These are phyloP conservation scores for Portunus trituberculatus DNA, from an alignment of 1,140 invertebrate genomes.

Conservation along the genomic window DNA sequence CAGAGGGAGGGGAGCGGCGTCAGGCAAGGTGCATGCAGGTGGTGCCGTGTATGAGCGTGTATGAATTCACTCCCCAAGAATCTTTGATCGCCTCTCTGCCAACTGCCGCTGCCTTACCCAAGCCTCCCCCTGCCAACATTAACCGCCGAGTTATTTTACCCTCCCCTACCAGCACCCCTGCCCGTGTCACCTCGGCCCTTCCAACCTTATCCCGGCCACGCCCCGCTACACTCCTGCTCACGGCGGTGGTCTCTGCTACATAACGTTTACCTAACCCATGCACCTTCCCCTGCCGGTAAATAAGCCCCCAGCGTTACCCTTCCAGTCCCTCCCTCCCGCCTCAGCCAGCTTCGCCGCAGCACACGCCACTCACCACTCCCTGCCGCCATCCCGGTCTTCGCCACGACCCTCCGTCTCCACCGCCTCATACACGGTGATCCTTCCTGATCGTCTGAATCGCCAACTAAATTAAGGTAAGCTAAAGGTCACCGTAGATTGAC, in stretches of 20 bases:
- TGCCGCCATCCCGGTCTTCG: not conserved
- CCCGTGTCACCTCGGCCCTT: not conserved
- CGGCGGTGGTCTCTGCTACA: not conserved
- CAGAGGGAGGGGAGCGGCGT: not conserved
- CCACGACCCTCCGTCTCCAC: not conserved
- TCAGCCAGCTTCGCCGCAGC: not conserved
- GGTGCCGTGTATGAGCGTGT: slow-evolving; percentile 18
- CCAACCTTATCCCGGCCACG: not conserved
- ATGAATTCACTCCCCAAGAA: slow-evolving; percentile 22
- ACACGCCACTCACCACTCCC: not conserved
- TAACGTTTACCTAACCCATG: not conserved
- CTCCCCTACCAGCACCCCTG: not conserved
- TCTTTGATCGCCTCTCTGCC: slow-evolving; percentile 18
- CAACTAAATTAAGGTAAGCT: slow-evolving; percentile 8
- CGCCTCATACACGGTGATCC: not conserved
- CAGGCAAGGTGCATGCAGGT: slow-evolving; percentile 18
- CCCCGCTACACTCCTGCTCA: not conserved
- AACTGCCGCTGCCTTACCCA: not conserved
- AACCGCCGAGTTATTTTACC: slow-evolving; percentile 12
- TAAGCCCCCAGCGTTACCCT: not conserved
- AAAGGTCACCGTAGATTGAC: slow-evolving; percentile 26
- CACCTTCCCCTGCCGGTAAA: not conserved
- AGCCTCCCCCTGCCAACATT: slow-evolving; percentile 17
- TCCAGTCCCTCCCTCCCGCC: not conserved
- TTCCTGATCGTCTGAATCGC: not conserved